Conservation (phyloP, 2,888 invertebrate species). For the Protonemura montana region DNA sequence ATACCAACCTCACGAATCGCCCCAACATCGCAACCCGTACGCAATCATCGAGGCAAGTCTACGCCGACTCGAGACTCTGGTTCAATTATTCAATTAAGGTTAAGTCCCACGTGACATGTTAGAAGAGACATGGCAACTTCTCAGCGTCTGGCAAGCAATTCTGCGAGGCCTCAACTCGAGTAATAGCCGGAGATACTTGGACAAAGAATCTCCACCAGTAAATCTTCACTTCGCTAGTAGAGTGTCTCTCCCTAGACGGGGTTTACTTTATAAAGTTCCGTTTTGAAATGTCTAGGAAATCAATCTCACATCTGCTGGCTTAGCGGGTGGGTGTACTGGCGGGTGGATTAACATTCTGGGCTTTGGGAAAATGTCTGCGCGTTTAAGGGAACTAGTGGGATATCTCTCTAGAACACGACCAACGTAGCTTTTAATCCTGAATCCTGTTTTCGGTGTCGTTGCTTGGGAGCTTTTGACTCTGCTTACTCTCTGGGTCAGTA, state of each 20-base stretch:
- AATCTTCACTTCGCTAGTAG: not conserved
- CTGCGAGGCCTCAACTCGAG: not conserved
- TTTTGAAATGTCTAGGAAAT: not conserved
- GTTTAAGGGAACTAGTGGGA: no score
- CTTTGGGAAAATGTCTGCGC: not conserved
- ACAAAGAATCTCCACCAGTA: not conserved
- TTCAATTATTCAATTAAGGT: slow-evolving; percentile 7
- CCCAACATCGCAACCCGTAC: no score
- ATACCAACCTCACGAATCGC: no score
- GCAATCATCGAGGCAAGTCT: no score
- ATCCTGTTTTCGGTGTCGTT: no score
- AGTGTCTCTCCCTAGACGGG: not conserved
- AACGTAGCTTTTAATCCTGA: no score
- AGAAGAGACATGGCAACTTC: not conserved
- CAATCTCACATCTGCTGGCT: not conserved
- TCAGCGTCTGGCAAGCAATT: not conserved
- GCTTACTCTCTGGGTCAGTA: no score
- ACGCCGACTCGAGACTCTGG: not conserved
- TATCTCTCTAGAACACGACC: no score
- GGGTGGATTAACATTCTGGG: not conserved
- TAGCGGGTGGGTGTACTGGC: not conserved
- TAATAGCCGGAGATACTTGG: not conserved
- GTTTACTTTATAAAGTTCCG: not conserved
- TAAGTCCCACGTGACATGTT: not conserved
- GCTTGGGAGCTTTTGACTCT: no score